Conservation (phyloP, 92 coral and sea anemone genomes). For the Epizoanthus fatuus region DNA sequence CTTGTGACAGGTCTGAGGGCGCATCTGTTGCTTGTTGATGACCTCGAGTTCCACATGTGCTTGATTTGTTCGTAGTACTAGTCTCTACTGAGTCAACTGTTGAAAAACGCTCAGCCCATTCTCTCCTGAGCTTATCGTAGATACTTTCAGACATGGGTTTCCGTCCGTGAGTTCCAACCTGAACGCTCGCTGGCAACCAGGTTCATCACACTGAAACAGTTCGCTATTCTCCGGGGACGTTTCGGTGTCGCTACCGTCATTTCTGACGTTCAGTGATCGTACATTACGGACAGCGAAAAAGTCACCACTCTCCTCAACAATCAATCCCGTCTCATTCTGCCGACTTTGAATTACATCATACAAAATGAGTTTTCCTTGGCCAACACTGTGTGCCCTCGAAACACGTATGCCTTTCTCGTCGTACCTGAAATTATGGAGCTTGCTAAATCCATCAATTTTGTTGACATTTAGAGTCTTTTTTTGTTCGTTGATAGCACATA, state of each 20-base stretch:
- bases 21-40: not conserved
- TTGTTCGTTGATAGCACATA: slow-evolving; percentile 54
- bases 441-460: slow-evolving; percentile 65
- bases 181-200: slow-evolving; percentile 35
- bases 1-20: slow-evolving; percentile 36
- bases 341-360: slow-evolving; percentile 8
- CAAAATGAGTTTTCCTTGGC: slow-evolving; percentile 47
- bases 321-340: not conserved
- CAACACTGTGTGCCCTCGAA: slow-evolving; percentile 66
- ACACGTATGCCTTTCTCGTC: slow-evolving; percentile 61
- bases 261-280: not conserved
- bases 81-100: slow-evolving; percentile 37
- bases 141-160: slow-evolving; percentile 28
- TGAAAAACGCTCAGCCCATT: slow-evolving; percentile 57
- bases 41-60: not conserved
- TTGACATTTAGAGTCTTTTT: slow-evolving; percentile 46
- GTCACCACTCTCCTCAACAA: not conserved
- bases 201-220: slow-evolving; percentile 12
- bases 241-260: not conserved
- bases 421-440: slow-evolving; percentile 60
- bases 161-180: slow-evolving; percentile 41
- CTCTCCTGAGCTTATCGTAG: slow-evolving; percentile 46
- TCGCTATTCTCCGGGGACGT: not conserved
- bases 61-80: not conserved
- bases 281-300: not conserved